Base-by-base conservation (phyloP, 2,888 invertebrate species). In the Leptogaster cylindrica region DNA sequence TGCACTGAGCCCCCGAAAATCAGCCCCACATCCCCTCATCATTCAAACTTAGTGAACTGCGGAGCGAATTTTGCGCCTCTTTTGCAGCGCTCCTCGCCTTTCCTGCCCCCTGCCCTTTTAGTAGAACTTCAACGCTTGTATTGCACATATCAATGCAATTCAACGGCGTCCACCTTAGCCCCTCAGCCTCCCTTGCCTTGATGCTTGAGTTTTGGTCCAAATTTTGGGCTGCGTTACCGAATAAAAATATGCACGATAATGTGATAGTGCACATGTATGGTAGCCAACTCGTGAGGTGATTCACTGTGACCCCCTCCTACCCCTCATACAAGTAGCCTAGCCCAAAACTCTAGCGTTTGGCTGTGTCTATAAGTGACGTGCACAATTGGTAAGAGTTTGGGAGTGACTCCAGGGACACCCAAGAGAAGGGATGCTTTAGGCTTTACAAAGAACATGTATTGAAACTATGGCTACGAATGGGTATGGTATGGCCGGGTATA, bases 201-300 rank as follows among this genome's bases (percentile, higher is more conserved):
- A 36, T n/a, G 10, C 3, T 3, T 36, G 12, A 46, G n/a, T 16
- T 2, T 2, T n/a, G 39, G 10, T 12, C 3, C 39, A 4, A 4
- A 16, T 41, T 41, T 41, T 41, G 41, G 41, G 41, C 41, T 18
- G 41, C 14, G 10, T n/a, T 20, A 36, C 20, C 55, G 36, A 36
- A 36, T 33, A 36, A 55, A 55, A 55, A 55, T 55, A 36, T 55
- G n/a, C 36, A 4, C 36, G 23, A 55, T 36, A 39, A 55, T 55
- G 23, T 55, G 20, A 33, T 36, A 36, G 36, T 52, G 52, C 31
- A 52, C 33, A 5, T 52, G 52, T 52, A 50, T 50, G 2, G 18
- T 33, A 23, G 3, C 36, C 36, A 31, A 31, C 10, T 7, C 10
- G 31, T 31, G 31, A 7, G 10, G 10, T 6, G 6, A 31, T 31